These are phyloP conservation scores for Lumbricus terrestris DNA, from an alignment of 2,888 invertebrate genomes.

Conservation along the genomic window DNA sequence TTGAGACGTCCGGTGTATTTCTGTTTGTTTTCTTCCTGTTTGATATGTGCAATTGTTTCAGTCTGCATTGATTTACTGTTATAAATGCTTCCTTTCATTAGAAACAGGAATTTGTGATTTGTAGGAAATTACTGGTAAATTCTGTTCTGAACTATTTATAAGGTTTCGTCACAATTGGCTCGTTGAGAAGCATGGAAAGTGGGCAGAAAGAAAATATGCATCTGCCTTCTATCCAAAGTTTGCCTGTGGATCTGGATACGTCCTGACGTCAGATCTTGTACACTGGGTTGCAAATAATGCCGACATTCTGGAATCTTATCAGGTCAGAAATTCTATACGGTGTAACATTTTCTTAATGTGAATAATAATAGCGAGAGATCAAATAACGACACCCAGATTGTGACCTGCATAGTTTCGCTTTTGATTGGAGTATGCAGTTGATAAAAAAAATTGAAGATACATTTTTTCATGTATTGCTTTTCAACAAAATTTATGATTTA, in stretches of 20 bases:
- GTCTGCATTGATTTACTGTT: neutral
- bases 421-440: neutral
- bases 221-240: conserved; percentile 54
- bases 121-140: neutral
- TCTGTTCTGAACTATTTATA: neutral
- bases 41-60: neutral
- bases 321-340: conserved; percentile 42
- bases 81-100: neutral
- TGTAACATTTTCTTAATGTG: neutral
- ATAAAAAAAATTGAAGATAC: neutral
- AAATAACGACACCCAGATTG: neutral
- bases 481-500: neutral
- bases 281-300: conserved; percentile 49
- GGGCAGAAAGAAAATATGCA: conserved; percentile 52
- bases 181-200: conserved; percentile 57
- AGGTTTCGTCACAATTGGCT: conserved; percentile 55
- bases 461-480: neutral
- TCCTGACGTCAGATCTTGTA: conserved; percentile 50
- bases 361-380: neutral
- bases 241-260: conserved; percentile 57
- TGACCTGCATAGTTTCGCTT: neutral
- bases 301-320: conserved; percentile 45
- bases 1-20: too few species aligned
- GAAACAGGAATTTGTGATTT: neutral
- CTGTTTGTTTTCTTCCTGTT: too few species aligned